phyloP scores from a whole-genome alignment of 2,797 vertebrate genomes.

The Orientallactaga sibirica region DNA sequence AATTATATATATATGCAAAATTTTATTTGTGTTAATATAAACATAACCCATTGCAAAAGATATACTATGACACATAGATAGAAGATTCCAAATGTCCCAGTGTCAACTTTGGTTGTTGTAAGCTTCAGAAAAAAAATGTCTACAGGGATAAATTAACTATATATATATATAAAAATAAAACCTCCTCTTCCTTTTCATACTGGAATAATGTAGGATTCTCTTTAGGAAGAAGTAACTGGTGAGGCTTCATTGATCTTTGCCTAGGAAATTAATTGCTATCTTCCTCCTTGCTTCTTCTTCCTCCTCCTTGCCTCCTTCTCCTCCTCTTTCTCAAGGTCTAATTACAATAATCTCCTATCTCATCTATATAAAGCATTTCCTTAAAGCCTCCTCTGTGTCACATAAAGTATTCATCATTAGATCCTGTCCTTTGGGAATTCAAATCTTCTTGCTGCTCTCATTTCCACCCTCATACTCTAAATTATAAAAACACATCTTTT shows the following conservation, averaged over 20 bases:
- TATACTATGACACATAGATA: background rate
- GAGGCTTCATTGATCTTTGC: background rate
- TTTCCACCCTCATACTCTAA: background rate
- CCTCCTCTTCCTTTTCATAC: background rate
- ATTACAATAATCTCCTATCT: background rate
- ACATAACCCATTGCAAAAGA: background rate
- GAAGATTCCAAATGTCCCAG: background rate
- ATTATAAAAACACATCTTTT: background rate
- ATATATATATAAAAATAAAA: background rate
- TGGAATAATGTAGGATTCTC: background rate
- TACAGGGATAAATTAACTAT: background rate
- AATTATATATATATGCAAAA: background rate
- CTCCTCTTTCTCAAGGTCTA: background rate
- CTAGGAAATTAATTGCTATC: background rate
- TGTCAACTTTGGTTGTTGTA: background rate
- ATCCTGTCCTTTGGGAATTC: background rate
- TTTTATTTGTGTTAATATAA: background rate
- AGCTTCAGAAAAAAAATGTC: background rate
- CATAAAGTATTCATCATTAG: background rate
- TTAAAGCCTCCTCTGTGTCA: background rate
- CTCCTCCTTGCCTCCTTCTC: accelerated
- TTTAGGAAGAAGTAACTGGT: background rate
- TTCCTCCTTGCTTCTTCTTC: background rate
- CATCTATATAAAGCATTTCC: background rate
- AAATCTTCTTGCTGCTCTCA: background rate